Evolutionary conservation across 2,113 vertebrate species (phyloP).

Genomic region (human): DNA sequence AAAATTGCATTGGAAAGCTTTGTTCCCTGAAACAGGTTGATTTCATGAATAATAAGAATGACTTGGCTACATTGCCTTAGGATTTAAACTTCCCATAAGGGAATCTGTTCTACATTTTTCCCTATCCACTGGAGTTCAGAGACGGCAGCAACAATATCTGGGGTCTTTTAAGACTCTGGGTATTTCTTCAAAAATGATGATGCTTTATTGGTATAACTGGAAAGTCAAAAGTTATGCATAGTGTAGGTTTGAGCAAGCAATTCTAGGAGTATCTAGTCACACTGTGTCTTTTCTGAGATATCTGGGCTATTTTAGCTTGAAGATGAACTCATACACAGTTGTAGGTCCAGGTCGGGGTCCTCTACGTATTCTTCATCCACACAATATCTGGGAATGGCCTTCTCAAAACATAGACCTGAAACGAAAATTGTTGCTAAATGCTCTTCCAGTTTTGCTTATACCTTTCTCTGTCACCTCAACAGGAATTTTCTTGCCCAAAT

Average conservation of each 20-base stretch:
- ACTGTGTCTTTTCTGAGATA: neutral
- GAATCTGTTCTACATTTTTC: neutral
- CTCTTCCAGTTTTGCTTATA: neutral
- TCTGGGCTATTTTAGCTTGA: neutral
- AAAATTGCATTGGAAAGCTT: constrained; percentile 9
- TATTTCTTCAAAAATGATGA: neutral
- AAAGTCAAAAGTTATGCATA: neutral
- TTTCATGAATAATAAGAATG: neutral
- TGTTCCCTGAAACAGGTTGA: neutral
- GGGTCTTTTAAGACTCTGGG: neutral
- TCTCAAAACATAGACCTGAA: neutral
- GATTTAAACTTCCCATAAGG: neutral
- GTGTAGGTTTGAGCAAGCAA: neutral
- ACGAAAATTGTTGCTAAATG: neutral
- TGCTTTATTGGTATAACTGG: neutral
- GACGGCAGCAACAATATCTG: neutral
- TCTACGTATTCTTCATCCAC: neutral
- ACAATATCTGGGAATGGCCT: neutral
- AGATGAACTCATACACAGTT: neutral
- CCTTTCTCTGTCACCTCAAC: neutral
- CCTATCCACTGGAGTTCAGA: neutral
- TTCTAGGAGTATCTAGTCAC: neutral
- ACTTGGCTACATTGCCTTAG: neutral
- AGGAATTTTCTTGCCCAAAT: neutral
- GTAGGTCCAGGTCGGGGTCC: neutral